Evolutionary conservation across 30 jellyfish, hydroid and myxozoan species (phyloP), one percentile per base, ranked within the genome.

Genomic region (Catostylus mosaicus): DNA sequence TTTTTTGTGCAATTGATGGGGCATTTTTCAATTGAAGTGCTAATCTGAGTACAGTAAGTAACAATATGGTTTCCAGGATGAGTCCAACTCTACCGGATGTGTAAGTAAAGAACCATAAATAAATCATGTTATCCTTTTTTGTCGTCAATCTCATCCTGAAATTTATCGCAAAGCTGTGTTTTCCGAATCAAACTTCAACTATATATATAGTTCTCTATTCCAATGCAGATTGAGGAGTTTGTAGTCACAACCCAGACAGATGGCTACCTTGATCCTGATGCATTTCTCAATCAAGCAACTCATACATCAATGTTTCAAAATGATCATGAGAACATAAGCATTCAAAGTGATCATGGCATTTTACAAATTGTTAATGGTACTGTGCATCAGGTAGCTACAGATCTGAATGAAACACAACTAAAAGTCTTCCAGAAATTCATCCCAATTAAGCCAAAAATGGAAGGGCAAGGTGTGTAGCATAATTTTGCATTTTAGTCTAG

Each of bases 371-470:
- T 74, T 35, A 51, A 51, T 74, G 61, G 33, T 50, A 27, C 68
- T 33, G 27, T 37, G 43, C 79, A 59, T 26, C 65, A 35, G 30
- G 16, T 30, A 38, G 34, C 52, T 31, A 50, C 67, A 37, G 33
- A 34, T 33, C 59, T 59, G 11, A 77, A 77, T 61, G 84, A 52
- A 30, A 38, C 72, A 24, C 72, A 59, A 47, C 31, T 50, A 31
- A 77, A 23, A 38, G 78, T 59, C 24, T 77, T 57, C 62, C 77
- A 77, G 22, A 77, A 52, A 26, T 77, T 77, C 54, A 62, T 56
- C 7, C 88, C 88, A 9, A 77, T 77, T 2, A 77, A 77, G 66
- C 88, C 88, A 10, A 77, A 77, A 36, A 34, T 33, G 20, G 88
- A 77, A 37, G 34, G 45, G 18, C 78, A 30, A 36, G 88, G 88